Base-by-base conservation (phyloP, 1,140 invertebrate species). In the Schlechtendalia chinensis region DNA sequence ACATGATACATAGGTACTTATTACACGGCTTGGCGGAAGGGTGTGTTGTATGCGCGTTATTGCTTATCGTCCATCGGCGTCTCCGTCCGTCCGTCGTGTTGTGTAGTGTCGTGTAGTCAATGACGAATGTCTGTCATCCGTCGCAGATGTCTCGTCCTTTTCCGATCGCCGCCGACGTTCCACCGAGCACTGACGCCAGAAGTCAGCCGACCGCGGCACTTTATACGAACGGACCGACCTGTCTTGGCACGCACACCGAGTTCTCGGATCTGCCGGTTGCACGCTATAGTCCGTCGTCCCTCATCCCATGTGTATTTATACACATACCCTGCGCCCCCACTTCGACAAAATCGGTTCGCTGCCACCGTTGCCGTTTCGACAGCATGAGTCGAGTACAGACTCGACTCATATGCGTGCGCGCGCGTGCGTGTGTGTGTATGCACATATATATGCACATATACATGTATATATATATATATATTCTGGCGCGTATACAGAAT, bases 181-280 rank as follows among this genome's bases (percentile, higher is more conserved):
- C 45, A 71, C 32, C 32, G 32, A 39, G 32, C 32, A 39, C 67
- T 71, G 67, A 71, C 67, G 67, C 45, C 47, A 27, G 27, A 71
- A 53, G 67, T 3, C 47, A 8, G 22, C 45, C 6, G 19, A 19
- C 47, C 2, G 16, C 24, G 16, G 67, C 47, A 50, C 45, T 71
- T 4, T 71, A 71, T 71, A 71, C 67, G 67, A 71, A 45, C 45
- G 12, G 39, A 16, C 12, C n/a, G 39, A 17, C 45, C n/a, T 16
- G 47, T 27, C 67, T 71, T 71, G 67, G 67, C 67, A 71, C 67
- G 27, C 24, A 22, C 14, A 71, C 16, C 67, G 24, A 47, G 67
- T 53, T 71, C 45, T 69, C 65, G 22, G 45, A 50, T 69, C n/a
- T 24, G 65, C 12, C 24, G 45, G 14, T 50, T 69, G 65, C 32